phyloP scores from a whole-genome alignment of 2,113 vertebrate species.

The Sciurus niger region DNA sequence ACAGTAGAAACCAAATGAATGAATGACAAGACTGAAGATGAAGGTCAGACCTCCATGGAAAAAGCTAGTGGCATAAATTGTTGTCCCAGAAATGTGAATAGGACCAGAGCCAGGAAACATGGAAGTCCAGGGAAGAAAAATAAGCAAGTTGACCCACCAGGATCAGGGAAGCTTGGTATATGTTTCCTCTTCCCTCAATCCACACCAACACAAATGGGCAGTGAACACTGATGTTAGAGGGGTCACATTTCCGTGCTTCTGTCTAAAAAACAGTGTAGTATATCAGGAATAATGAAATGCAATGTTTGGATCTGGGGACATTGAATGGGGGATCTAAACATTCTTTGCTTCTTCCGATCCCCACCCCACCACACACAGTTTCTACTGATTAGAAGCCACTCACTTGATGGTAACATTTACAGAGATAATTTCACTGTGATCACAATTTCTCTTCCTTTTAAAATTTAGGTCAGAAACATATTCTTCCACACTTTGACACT shows the following conservation, averaged over 20 bases:
- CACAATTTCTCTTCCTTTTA: slow-evolving; percentile 51
- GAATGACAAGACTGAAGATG: neutral
- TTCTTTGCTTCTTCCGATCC: neutral
- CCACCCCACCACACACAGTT: neutral
- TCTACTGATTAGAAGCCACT: neutral
- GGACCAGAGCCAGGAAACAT: neutral
- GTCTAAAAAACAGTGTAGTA: neutral
- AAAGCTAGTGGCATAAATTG: slow-evolving; percentile 29
- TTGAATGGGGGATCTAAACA: neutral
- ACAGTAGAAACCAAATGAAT: slow-evolving; percentile 17
- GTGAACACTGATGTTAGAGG: neutral
- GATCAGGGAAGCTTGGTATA: neutral
- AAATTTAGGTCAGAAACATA: slow-evolving; percentile 56
- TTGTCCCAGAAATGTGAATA: neutral
- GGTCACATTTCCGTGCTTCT: neutral
- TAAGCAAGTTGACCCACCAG: neutral
- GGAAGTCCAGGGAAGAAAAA: neutral
- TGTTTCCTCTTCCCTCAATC: neutral
- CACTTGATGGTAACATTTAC: slow-evolving; percentile 4
- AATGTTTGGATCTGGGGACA: neutral
- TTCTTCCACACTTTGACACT: slow-evolving; percentile 23
- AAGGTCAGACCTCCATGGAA: neutral
- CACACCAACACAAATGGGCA: neutral
- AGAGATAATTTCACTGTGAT: neutral
- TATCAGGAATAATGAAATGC: neutral